Percentiles rank a stretch among this genome's conserved stretches.
Evolutionary conservation across 2,888 invertebrate genomes (phyloP).

Genomic region (Lasioglossum figueresi): DNA sequence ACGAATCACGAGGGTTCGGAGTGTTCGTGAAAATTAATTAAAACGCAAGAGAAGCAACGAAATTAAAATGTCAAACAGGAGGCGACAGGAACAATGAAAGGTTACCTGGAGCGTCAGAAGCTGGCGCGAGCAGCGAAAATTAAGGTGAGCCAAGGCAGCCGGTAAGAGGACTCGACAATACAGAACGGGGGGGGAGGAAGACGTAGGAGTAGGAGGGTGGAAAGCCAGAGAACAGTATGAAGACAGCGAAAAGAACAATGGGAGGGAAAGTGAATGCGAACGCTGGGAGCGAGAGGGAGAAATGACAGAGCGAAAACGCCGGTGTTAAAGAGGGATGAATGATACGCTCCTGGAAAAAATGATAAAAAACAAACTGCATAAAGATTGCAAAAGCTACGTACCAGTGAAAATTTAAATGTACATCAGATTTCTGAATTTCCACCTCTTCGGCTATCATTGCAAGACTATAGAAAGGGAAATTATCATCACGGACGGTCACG

Average conservation of each 20-base stretch:
- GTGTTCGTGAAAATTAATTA: slow-evolving; percentile 28
- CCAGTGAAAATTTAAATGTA: too few species aligned
- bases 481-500: too few species aligned
- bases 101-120: slow-evolving; percentile 4
- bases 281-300: slow-evolving; percentile 19
- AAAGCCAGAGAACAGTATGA: background rate
- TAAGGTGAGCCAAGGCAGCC: slow-evolving; percentile 36
- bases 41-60: slow-evolving; percentile 17
- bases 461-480: too few species aligned
- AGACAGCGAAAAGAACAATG: slow-evolving; percentile 47
- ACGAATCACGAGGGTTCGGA: background rate
- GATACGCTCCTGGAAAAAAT: background rate
- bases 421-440: too few species aligned
- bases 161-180: slow-evolving; percentile 16
- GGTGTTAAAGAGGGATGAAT: background rate
- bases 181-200: background rate
- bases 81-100: slow-evolving; percentile 19
- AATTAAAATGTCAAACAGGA: slow-evolving; percentile 27
- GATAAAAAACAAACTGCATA: too few species aligned
- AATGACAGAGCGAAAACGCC: slow-evolving; percentile 12
- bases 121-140: slow-evolving; percentile 23
- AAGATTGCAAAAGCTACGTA: too few species aligned
- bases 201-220: background rate
- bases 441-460: too few species aligned
- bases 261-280: slow-evolving; percentile 25